Conservation (phyloP, 1,140 invertebrate species). For the Cyclargus thomasi region DNA sequence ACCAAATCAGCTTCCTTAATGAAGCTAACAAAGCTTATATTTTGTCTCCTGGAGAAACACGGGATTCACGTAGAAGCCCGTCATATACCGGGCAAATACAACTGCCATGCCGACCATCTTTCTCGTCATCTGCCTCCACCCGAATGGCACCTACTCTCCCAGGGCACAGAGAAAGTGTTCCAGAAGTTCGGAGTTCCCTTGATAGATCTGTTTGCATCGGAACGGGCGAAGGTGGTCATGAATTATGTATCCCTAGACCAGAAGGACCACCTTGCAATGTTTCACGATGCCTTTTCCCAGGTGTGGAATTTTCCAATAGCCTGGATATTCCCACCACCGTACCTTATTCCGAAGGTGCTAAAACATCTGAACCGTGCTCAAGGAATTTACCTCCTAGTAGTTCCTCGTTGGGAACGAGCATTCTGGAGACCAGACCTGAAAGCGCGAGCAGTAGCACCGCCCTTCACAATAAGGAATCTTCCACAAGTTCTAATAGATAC, state of each 20-base stretch:
- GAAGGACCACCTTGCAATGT: conserved; percentile 21
- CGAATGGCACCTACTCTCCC: conserved; percentile 28
- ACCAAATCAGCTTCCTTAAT: conserved; percentile 23
- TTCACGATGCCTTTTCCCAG: conserved; percentile 25
- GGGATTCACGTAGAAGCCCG: conserved; percentile 21
- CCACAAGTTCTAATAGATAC: conserved; percentile 25
- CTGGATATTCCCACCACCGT: conserved; percentile 29
- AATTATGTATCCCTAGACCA: conserved; percentile 24
- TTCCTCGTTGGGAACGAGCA: conserved; percentile 27
- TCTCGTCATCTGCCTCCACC: conserved; percentile 18
- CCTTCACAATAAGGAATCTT: conserved; percentile 19
- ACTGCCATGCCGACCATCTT: conserved; percentile 25
- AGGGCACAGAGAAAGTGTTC: conserved; percentile 19
- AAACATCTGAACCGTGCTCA: conserved; percentile 23
- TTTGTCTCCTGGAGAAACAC: conserved; percentile 18
- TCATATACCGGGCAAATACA: conserved; percentile 28
- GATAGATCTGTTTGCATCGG: conserved; percentile 24
- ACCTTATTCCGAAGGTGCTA: conserved; percentile 23
- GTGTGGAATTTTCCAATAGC: conserved; percentile 21
- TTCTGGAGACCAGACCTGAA: conserved; percentile 23
- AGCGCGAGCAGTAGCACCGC: neutral
- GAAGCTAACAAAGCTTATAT: conserved; percentile 17
- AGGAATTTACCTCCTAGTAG: conserved; percentile 23
- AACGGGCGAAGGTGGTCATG: conserved; percentile 19
- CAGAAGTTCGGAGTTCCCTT: conserved; percentile 15